These are phyloP conservation scores for Podocnemis expansa DNA, from an alignment of 2,113 vertebrate genomes.

Conservation along the genomic window DNA sequence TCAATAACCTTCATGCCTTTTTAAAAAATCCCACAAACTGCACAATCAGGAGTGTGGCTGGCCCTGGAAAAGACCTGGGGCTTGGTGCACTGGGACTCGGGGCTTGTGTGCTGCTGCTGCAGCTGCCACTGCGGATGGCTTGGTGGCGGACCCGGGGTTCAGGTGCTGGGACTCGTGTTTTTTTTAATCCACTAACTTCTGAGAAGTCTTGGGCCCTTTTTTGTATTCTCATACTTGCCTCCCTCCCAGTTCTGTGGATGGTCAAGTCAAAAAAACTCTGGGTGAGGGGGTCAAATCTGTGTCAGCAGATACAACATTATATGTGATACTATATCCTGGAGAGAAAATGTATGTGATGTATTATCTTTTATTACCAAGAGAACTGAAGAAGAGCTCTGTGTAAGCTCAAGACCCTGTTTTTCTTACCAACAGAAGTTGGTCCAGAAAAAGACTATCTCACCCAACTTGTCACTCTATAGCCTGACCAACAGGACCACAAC, in stretches of 20 bases:
- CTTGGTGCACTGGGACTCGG: no score
- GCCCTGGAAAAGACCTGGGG: no score
- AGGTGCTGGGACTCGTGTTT: no score
- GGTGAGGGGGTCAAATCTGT: background rate
- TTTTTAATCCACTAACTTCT: background rate
- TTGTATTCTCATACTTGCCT: background rate
- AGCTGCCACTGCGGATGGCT: no score
- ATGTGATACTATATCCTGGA: background rate
- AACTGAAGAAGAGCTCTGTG: background rate
- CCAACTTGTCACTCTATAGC: background rate
- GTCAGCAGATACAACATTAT: background rate
- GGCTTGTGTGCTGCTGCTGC: no score
- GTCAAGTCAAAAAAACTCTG: background rate
- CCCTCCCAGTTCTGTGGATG: background rate
- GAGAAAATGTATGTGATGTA: background rate
- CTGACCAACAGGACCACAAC: background rate
- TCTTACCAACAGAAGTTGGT: background rate
- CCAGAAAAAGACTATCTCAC: background rate
- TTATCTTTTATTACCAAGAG: background rate
- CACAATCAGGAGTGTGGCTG: no score
- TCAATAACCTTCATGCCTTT: background rate
- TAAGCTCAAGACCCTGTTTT: background rate
- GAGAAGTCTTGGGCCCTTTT: background rate
- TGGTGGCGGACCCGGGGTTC: no score
- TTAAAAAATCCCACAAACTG: background rate